Evolutionary conservation across 2,797 vertebrate species (phyloP), one percentile per base, ranked within the genome.

Genomic region (Urocyon cinereoargenteus): DNA sequence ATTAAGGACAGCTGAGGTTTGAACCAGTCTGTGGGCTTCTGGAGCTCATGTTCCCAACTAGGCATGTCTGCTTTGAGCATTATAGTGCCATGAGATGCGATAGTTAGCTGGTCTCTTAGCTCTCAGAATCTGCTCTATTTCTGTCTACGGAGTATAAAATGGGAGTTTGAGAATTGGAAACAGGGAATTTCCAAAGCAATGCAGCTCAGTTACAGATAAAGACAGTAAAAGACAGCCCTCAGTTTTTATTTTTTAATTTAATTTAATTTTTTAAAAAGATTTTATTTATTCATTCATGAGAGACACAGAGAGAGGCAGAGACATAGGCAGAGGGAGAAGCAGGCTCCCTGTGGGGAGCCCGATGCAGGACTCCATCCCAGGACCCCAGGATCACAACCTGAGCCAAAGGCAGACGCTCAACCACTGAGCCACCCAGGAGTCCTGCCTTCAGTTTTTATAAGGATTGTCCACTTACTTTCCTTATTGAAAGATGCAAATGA

Each of bases 401-500:
- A 45, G 40, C 40, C 40, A 45, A 45, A 45, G 40, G 40, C 40
- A 45, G 40, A 45, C 40, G 40, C 40, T 40, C 40, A 45, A 45
- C 8, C 40, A 45, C 40, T 8, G 40, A 45, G 40, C 40, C 40
- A 45, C 40, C 7, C 40, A 45, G 40, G 40, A 45, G 40, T 45
- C 6, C 40, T 45, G n/a, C 1, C 6, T 72, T 86, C 36, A 34
- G 34, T 24, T 94, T 84, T 94, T 26, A 49, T 61, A 84, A 88
- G 55, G 26, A 66, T 86, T 89, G 4, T 64, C 28, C 61, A 86
- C 51, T 78, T 94, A 62, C 51, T 26, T 91, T 81, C 57, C 26
- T 97, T 70, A 91, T 28, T n/a, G 59, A 83, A 28, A 88, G 40
- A 94, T 90, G 59, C 53, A 89, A 88, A 91, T 61, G 64, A 75